These are phyloP conservation scores for Megalopta genalis DNA, from an alignment of 1,140 invertebrate genomes.

Conservation along the genomic window DNA sequence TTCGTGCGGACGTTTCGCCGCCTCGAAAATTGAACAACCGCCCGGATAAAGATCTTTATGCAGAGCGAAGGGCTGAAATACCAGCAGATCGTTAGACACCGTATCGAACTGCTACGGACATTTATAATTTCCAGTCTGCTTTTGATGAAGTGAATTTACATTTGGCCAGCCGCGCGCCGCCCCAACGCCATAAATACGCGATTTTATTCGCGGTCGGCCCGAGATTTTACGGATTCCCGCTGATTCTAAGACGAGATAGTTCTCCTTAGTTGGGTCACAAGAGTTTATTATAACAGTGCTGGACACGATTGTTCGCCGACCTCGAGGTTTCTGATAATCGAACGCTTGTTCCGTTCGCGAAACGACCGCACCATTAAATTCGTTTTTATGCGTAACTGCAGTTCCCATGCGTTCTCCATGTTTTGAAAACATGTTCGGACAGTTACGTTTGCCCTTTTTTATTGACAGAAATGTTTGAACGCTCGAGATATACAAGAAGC, in stretches of 20 bases:
- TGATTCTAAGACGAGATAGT: slow-evolving; percentile 49
- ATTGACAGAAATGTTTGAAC: too few relatives aligned
- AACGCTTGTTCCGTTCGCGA: not conserved
- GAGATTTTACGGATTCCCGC: slow-evolving; percentile 39
- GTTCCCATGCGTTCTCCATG: too few relatives aligned
- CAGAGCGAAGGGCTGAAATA: slow-evolving; percentile 73
- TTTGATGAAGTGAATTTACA: slow-evolving; percentile 73
- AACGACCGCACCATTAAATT: not conserved
- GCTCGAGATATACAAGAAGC: too few relatives aligned
- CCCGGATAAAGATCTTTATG: slow-evolving; percentile 77
- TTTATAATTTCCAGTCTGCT: slow-evolving; percentile 71
- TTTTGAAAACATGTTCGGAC: too few relatives aligned
- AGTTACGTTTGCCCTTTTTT: too few relatives aligned
- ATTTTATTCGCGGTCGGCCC: slow-evolving; percentile 46
- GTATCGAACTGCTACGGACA: slow-evolving; percentile 66
- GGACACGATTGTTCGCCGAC: not conserved
- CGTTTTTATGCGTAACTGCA: too few relatives aligned
- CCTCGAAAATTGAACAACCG: slow-evolving; percentile 58
- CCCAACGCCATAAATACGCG: slow-evolving; percentile 50
- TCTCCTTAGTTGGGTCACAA: slow-evolving; percentile 24
- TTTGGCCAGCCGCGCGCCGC: slow-evolving; percentile 16
- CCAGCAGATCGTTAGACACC: slow-evolving; percentile 74
- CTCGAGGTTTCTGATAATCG: not conserved
- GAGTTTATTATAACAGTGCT: slow-evolving; percentile 46
- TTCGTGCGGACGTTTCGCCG: slow-evolving; percentile 23